phyloP scores from a whole-genome alignment of 2,113 vertebrate genomes.

The Anthoscopus minutus region DNA sequence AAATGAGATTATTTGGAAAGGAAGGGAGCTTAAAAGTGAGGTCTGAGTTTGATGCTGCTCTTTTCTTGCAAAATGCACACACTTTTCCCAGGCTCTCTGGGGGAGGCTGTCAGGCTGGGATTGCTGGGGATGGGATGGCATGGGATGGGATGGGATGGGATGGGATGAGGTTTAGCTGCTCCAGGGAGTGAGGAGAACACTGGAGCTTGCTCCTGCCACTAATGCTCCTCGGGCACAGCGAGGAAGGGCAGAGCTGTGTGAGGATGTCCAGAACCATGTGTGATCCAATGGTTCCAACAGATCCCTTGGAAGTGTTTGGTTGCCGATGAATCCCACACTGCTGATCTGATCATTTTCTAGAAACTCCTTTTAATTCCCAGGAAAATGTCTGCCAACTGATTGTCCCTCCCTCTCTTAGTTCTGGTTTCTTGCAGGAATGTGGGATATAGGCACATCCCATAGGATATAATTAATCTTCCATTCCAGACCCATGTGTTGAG shows the following conservation, averaged over 20 bases:
- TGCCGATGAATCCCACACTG: background rate
- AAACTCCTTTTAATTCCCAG: background rate
- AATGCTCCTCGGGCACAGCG: rapidly evolving
- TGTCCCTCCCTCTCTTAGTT: background rate
- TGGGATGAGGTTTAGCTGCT: background rate
- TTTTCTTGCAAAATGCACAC: background rate
- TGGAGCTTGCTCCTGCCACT: background rate
- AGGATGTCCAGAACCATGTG: rapidly evolving
- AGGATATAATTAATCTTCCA: background rate
- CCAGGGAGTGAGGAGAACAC: background rate
- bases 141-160: background rate
- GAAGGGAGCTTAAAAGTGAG: background rate
- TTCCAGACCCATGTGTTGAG: background rate
- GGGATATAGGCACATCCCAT: rapidly evolving
- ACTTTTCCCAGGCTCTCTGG: rapidly evolving
- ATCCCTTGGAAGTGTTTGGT: background rate
- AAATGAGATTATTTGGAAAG: background rate
- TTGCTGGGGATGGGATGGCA: background rate
- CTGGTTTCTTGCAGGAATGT: background rate
- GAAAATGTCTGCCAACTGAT: background rate
- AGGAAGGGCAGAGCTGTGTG: background rate
- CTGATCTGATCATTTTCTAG: background rate
- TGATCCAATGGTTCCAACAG: background rate
- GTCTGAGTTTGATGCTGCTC: background rate
- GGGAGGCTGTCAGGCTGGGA: background rate